Evolutionary conservation across 2,797 vertebrate species (phyloP).

Genomic region (Delichon dasypus): DNA sequence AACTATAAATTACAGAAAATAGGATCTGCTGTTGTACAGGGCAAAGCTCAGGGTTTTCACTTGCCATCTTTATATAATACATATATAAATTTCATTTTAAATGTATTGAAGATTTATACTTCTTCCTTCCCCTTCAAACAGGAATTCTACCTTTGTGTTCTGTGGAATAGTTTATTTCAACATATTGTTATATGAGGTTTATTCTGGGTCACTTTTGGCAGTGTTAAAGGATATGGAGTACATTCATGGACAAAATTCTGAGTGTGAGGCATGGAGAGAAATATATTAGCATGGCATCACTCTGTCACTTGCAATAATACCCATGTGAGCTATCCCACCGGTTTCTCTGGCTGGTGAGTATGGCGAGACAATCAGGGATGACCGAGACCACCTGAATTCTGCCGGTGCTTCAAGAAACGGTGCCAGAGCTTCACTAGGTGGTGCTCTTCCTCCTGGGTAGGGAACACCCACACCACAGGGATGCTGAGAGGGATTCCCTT

Average conservation of each 20-base stretch:
- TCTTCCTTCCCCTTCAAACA: neutral
- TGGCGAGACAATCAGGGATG: neutral
- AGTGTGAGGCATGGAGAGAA: neutral
- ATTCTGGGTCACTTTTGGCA: neutral
- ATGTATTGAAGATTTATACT: neutral
- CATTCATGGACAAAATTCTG: neutral
- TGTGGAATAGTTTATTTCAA: neutral
- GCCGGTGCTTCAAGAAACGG: neutral
- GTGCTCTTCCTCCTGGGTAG: neutral
- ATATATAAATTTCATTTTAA: neutral
- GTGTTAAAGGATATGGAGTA: neutral
- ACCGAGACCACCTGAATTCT: rapidly evolving
- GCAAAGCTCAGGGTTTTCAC: neutral
- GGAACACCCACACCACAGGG: neutral
- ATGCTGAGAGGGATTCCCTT: too few relatives aligned
- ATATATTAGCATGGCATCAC: neutral
- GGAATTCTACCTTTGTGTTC: neutral
- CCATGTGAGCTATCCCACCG: neutral
- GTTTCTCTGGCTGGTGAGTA: neutral
- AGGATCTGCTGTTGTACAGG: neutral
- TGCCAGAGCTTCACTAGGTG: neutral
- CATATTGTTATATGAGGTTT: neutral
- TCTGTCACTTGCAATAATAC: neutral
- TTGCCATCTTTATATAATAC: neutral
- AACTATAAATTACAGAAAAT: neutral